Base-by-base conservation (phyloP, 1,140 invertebrate species). In the Polypedilum vanderplanki region DNA sequence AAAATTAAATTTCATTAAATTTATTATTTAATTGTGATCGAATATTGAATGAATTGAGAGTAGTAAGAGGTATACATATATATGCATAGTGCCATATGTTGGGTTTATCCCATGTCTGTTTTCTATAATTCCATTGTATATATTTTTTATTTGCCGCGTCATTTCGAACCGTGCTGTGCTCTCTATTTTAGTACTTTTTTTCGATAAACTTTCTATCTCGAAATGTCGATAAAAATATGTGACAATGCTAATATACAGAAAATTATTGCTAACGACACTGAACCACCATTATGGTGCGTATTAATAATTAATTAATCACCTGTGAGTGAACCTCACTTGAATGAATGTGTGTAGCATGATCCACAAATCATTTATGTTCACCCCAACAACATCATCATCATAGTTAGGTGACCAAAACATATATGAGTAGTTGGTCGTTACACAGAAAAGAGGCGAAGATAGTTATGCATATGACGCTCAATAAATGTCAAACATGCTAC, bases 251-350 rank as follows among this genome's bases (percentile, higher is more conserved):
- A 57, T 57, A n/a, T 57, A 4, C 46, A 15, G 46, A 57, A 57
- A n/a, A n/a, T 57, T 57, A 57, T 57, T 57, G 12, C 12, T 8
- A 70, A 20, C 9, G 20, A 20, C 24, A 70, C 18, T 5, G 17
- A 70, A 20, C 20, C 17, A 70, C 65, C 65, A 70, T 70, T 8
- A 70, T 70, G n/a, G 17, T 70, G 65, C 65, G 65, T 70, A 70
- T 70, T 70, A 70, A 70, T 70, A 20, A 70, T 70, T 70, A 70
- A 70, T 70, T 70, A 70, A 70, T 70, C 65, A 70, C 65, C 65
- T 70, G 65, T 70, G 65, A 20, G 20, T 70, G 17, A 10, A 70
- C 24, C 24, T 33, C 24, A 33, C 24, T 33, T 33, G 24, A 1
- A 33, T 33, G 24, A 33, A 5, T 33, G 24, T 33, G 46, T 57